Evolutionary conservation across 2,888 invertebrate species (phyloP).

Genomic region (Eugnorisma glareosa): DNA sequence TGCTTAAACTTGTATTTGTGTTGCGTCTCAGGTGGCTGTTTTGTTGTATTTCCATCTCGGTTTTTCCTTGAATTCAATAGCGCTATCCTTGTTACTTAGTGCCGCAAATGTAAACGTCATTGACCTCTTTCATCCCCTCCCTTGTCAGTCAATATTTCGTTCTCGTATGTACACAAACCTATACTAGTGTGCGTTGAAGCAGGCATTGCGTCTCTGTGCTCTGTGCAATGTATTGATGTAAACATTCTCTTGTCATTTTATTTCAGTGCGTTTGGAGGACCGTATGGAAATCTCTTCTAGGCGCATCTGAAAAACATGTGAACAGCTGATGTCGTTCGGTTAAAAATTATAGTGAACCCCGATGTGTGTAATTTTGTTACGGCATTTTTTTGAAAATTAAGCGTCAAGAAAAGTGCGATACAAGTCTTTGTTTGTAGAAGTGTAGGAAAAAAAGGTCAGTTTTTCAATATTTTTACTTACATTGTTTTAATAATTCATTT

Average conservation of each 20-base stretch:
- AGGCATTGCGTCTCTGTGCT: slow-evolving; percentile 76
- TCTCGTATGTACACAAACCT: slow-evolving; percentile 62
- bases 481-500: slow-evolving; percentile 18
- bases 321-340: slow-evolving; percentile 81
- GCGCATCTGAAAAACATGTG: slow-evolving; percentile 79
- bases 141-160: slow-evolving; percentile 78
- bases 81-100: slow-evolving; percentile 70
- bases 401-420: slow-evolving; percentile 65
- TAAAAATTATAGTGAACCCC: slow-evolving; percentile 67
- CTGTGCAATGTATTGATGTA: slow-evolving; percentile 87
- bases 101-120: slow-evolving; percentile 80
- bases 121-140: slow-evolving; percentile 83
- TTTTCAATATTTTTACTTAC: slow-evolving; percentile 36
- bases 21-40: slow-evolving; percentile 56
- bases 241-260: slow-evolving; percentile 86
- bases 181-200: slow-evolving; percentile 78
- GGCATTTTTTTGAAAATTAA: slow-evolving; percentile 44
- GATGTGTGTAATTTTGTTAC: slow-evolving; percentile 63
- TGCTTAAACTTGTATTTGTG: slow-evolving; percentile 33
- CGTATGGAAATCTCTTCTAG: slow-evolving; percentile 78
- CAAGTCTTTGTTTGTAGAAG: slow-evolving; percentile 65
- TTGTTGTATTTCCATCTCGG: slow-evolving; percentile 79
- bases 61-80: slow-evolving; percentile 44
- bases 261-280: slow-evolving; percentile 86
- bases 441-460: slow-evolving; percentile 66